Evolutionary conservation across 2,113 vertebrate species (phyloP).

Genomic region (Rhinolophus ferrumequinum): DNA sequence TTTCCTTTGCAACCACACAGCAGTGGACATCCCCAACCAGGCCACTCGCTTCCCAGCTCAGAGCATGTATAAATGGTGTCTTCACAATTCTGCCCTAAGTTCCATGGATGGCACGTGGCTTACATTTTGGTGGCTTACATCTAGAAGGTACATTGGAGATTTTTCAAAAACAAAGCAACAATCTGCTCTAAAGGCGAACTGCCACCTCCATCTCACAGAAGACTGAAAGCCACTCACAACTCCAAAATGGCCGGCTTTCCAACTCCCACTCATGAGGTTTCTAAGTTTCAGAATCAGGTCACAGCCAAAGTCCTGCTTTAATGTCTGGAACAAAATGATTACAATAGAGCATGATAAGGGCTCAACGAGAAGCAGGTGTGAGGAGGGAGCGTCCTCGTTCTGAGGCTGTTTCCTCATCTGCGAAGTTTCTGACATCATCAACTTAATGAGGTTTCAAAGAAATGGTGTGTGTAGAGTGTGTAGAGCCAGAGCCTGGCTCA

Average conservation of each 20-base stretch:
- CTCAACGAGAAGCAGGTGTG: not conserved
- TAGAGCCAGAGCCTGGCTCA: not conserved
- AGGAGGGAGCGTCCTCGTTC: not conserved
- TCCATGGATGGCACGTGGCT: not conserved
- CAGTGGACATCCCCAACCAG: not conserved
- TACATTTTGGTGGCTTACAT: not conserved
- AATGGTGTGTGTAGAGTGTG: not conserved
- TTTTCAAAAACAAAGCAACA: not conserved
- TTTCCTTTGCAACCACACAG: not conserved
- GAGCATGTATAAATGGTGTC: not conserved
- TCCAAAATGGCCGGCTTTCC: not conserved
- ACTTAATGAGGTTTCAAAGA: not conserved
- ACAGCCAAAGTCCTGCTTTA: not conserved
- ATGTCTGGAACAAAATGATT: not conserved
- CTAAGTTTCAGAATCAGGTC: not conserved
- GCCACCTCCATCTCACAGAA: not conserved
- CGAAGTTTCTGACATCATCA: not conserved
- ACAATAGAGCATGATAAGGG: not conserved
- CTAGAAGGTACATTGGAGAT: not conserved
- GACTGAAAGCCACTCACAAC: not conserved
- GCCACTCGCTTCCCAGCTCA: not conserved
- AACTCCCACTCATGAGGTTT: not conserved
- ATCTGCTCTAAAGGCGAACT: not conserved
- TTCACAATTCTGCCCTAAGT: not conserved
- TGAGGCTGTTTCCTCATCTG: not conserved